Evolutionary conservation across 2,888 invertebrate genomes (phyloP).

Genomic region (Marasmarcha lunaedactyla): DNA sequence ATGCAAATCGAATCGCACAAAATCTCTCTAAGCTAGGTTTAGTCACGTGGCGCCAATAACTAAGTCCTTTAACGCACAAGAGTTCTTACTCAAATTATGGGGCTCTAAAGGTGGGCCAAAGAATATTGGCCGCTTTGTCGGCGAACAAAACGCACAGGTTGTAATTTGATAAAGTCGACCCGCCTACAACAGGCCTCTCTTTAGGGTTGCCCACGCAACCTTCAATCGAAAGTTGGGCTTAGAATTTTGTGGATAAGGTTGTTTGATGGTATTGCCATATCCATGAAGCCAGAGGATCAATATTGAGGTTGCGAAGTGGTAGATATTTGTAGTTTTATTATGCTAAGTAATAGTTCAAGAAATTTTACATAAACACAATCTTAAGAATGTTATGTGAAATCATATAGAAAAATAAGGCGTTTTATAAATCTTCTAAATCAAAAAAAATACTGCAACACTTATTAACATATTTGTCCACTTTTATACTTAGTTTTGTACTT

Average conservation of each 20-base stretch:
- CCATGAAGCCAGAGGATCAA: background rate
- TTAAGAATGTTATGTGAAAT: no score
- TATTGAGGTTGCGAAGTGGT: no score
- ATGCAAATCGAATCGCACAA: no score
- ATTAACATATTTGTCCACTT: no score
- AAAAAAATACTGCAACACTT: no score
- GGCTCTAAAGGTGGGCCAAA: slow-evolving; percentile 34
- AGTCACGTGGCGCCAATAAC: slow-evolving; percentile 1
- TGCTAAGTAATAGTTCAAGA: no score
- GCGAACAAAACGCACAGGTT: slow-evolving; percentile 61
- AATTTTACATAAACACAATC: no score
- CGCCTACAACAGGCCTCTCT: slow-evolving; percentile 60
- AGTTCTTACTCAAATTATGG: slow-evolving; percentile 17
- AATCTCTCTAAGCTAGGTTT: background rate
- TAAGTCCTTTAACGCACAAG: background rate
- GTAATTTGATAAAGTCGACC: slow-evolving; percentile 67
- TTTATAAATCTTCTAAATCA: no score
- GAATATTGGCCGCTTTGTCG: slow-evolving; percentile 54
- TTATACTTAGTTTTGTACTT: no score
- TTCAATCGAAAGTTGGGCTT: slow-evolving; percentile 25
- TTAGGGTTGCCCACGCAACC: slow-evolving; percentile 59
- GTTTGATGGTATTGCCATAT: slow-evolving; percentile 10
- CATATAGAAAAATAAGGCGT: no score
- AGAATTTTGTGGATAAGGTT: slow-evolving; percentile 17
- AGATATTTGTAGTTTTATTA: no score